Evolutionary conservation across 2,113 vertebrate species (phyloP), one percentile per base, ranked within the genome.

Genomic region (Anarhynchus alexandrinus): DNA sequence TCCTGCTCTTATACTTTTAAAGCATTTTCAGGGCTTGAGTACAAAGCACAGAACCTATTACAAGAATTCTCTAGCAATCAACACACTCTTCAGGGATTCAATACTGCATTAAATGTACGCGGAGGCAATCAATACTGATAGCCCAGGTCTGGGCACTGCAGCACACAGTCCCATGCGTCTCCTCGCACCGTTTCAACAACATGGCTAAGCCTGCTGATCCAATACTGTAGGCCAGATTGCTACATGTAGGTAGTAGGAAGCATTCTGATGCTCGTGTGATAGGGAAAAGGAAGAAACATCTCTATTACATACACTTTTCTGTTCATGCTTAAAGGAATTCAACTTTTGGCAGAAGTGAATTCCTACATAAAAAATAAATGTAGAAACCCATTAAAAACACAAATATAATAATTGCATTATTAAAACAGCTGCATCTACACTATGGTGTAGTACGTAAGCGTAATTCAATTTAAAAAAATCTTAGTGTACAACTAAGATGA

Each of bases 351-450:
- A 93, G 78, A 93, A 94, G 83, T 79, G 76, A 94, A 96, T 73
- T 82, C 88, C 96, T 87, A 96, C 88, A 73, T 96, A 92, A 92
- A 94, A 97, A 69, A 85, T 70, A 95, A 86, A 93, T 9, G 51
- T 93, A 96, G 92, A 97, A 95, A 97, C 76, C 36, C 52, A 94
- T 93, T 85, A 94, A 95, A 95, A 90, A 49, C 92, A 97, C 38
- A 69, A 62, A 77, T 65, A 91, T 15, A 95, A 90, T 45, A 69
- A 90, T 0, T 74, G 81, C 88, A 86, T 91, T 91, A 93, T 87
- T 93, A 90, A 82, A 92, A 91, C 65, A 76, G 91, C 70, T 92
- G 81, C 87, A 95, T 26, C 96, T 95, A 96, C 96, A 96, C 90
- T 95, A 94, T 79, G 90, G 95, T 91, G 94, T 94, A 97, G 94